Evolutionary conservation across 2,888 invertebrate species (phyloP), one percentile per base, ranked within the genome.

Genomic region (Saturnia japonica): DNA sequence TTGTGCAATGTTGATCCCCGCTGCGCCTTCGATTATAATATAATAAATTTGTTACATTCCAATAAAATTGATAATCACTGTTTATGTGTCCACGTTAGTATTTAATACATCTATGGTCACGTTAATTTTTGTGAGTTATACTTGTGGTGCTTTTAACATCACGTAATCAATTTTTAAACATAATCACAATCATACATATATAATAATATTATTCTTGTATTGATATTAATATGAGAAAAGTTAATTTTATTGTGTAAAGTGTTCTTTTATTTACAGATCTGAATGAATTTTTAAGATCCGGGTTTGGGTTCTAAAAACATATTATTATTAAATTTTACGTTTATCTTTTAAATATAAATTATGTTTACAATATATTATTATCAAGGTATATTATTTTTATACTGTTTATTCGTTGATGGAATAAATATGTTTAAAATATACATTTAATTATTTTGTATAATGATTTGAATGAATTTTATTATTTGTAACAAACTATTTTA

Each of bases 261-360:
- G 70, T 72, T 74, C n/a, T n/a, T 75, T 72, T 78, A 75, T 77
- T 78, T 77, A 74, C 74, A 87, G 88, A 88, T 87, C 88, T 88
- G 88, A 88, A 83, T 81, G 83, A 74, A 60, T 74, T 70, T 62
- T 34, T 19, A 40, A 6, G 16, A 11, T n/a, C 40, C 25, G 40
- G 34, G 70, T 74, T 75, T 67, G 28, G 54, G 74, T 73, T 54
- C 74, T 70, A 71, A 73, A 74, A 71, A 72, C 70, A 34, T 69
- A 22, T 72, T 68, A 75, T 71, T 75, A 72, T 72, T 77, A 54
- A 68, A 73, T 67, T 70, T 68, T 45, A 67, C 67, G 69, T 66
- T 34, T 72, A 76, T 72, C n/a, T 74, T 51, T 75, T 70, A 71
- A 72, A 76, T 75, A 66, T 57, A 25, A 70, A 67, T 42, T 67